phyloP scores from a whole-genome alignment of 2,888 invertebrate species.

The Melanotus villosus region DNA sequence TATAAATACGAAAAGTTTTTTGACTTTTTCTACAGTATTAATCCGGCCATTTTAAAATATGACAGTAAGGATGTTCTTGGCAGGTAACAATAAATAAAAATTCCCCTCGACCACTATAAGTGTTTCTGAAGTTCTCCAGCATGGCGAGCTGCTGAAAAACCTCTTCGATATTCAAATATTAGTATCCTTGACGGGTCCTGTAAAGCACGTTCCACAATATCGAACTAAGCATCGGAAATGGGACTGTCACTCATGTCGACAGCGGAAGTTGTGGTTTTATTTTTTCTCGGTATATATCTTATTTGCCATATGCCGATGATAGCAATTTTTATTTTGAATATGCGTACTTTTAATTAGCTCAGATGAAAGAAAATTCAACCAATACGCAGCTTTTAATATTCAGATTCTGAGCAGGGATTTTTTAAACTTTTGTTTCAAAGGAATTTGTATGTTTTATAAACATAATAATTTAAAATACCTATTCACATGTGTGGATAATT shows the following conservation, averaged over 20 bases:
- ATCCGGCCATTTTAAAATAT: slow-evolving; percentile 9
- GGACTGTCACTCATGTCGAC: slow-evolving; percentile 25
- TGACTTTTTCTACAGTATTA: neutral
- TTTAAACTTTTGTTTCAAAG: too few species aligned
- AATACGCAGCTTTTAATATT: too few species aligned
- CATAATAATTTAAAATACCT: too few species aligned
- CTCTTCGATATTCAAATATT: slow-evolving; percentile 21
- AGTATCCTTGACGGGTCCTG: slow-evolving; percentile 12
- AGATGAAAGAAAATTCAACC: too few species aligned
- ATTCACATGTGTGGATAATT: too few species aligned
- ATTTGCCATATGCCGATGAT: neutral
- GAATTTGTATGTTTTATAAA: too few species aligned
- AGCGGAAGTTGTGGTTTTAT: slow-evolving; percentile 12
- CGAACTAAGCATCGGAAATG: slow-evolving; percentile 24
- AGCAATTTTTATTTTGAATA: neutral
- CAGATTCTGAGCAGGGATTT: too few species aligned
- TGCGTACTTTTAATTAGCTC: neutral
- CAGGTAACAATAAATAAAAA: slow-evolving; percentile 22
- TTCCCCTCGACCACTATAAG: slow-evolving; percentile 9
- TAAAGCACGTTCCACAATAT: slow-evolving; percentile 9
- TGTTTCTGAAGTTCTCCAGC: slow-evolving; percentile 8
- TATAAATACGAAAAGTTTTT: too few species aligned
- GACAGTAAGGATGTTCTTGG: neutral
- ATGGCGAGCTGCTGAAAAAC: slow-evolving; percentile 7
- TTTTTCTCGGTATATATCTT: slow-evolving; percentile 17